Percentiles rank a stretch among this genome's conserved stretches.
Conservation (phyloP, 2,797 vertebrate species). For the Clarias laeviceps region DNA sequence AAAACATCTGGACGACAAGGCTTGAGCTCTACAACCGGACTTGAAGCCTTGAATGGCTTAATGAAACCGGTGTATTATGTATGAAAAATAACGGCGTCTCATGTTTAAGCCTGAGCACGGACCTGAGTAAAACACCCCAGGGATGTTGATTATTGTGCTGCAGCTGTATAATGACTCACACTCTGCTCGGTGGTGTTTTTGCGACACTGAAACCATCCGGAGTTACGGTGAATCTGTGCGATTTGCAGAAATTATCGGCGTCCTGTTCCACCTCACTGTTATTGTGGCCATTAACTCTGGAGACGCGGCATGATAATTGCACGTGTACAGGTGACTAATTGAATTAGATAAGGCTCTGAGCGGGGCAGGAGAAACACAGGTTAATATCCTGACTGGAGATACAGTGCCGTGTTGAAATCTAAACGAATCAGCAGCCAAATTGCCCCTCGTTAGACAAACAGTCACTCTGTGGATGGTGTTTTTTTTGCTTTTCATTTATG, state of each 20-base stretch:
- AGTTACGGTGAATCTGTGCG: neutral
- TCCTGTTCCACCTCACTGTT: constrained; percentile 39
- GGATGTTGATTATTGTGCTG: constrained; percentile 3
- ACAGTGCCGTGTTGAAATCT: constrained; percentile 8
- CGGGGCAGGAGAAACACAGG: constrained; percentile 46
- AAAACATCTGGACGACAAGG: neutral
- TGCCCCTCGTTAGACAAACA: constrained; percentile 10
- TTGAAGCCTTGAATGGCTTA: too few relatives aligned
- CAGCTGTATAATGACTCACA: constrained; percentile 10
- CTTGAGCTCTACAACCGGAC: neutral
- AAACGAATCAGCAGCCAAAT: constrained; percentile 21
- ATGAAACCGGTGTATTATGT: neutral
- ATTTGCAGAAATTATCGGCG: constrained; percentile 42
- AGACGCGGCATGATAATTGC: constrained; percentile 49
- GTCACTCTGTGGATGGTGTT: neutral
- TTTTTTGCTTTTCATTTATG: neutral
- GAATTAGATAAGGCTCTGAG: constrained; percentile 46
- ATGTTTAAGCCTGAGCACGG: neutral
- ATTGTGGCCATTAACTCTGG: constrained; percentile 40
- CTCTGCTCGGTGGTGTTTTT: neutral
- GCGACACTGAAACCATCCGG: neutral
- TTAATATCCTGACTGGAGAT: constrained; percentile 41
- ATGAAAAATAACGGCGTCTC: neutral
- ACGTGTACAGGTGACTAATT: constrained; percentile 55
- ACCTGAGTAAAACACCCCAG: constrained; percentile 22